Evolutionary conservation across 1,140 invertebrate species (phyloP).

Genomic region (Drosophila miranda): DNA sequence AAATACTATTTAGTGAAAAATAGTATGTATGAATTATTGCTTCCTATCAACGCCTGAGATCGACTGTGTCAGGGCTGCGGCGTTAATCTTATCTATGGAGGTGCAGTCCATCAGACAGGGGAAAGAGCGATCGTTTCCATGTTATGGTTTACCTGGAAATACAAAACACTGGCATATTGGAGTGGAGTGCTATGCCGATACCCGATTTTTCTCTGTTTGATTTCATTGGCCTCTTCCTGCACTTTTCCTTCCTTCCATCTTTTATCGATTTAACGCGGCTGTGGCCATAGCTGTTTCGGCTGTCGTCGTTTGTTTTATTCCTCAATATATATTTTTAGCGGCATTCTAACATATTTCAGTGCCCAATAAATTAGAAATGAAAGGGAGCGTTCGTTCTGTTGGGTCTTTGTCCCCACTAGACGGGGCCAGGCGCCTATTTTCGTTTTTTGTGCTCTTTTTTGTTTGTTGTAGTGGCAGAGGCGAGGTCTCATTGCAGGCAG

Average conservation of each 20-base stretch:
- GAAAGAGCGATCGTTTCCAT: conserved; percentile 28
- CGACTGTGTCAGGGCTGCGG: conserved; percentile 40
- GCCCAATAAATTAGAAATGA: conserved; percentile 55
- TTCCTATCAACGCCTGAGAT: conserved; percentile 38
- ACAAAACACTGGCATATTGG: not conserved
- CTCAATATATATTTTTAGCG: conserved; percentile 46
- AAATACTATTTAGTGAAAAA: conserved; percentile 16
- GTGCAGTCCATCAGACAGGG: conserved; percentile 31
- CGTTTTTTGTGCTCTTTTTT: conserved; percentile 19
- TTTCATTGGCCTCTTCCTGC: not conserved
- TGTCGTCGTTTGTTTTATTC: conserved; percentile 8
- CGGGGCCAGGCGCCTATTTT: conserved; percentile 46
- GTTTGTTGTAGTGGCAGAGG: conserved; percentile 25
- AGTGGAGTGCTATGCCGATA: no score
- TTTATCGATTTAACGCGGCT: conserved; percentile 50
- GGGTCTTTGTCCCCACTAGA: conserved; percentile 44
- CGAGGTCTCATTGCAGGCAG: conserved; percentile 44
- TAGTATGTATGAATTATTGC: conserved; percentile 24
- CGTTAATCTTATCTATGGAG: conserved; percentile 38
- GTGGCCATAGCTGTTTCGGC: not conserved
- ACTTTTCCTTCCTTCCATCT: conserved; percentile 14
- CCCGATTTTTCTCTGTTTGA: not conserved
- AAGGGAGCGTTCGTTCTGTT: conserved; percentile 42
- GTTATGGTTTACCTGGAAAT: not conserved
- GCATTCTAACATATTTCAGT: conserved; percentile 36